Conservation (phyloP, 64 coral and sea anemone genomes). For the Trachythela sp. region DNA sequence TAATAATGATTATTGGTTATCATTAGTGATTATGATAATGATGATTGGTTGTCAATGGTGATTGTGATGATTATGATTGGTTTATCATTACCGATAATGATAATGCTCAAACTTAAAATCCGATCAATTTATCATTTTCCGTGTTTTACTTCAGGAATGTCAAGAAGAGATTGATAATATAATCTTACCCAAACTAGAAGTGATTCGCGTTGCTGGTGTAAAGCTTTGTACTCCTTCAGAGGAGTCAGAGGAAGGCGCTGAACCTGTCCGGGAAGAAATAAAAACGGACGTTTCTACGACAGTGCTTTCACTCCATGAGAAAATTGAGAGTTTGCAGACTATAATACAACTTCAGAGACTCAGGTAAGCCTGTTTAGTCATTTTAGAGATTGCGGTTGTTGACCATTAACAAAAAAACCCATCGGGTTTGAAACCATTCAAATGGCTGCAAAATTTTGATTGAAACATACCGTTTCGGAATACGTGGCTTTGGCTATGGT, state of each 20-base stretch:
- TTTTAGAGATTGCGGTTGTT: neutral
- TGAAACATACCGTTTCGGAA: too few species aligned
- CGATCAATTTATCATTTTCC: neutral
- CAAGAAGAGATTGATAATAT: neutral
- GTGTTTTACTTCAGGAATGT: neutral
- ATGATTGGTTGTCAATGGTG: too few species aligned
- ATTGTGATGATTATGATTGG: too few species aligned
- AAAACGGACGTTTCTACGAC: neutral
- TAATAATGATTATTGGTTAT: too few species aligned
- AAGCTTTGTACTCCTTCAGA: neutral
- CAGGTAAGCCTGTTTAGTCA: neutral
- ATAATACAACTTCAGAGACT: neutral
- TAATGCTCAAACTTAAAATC: too few species aligned
- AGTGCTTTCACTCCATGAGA: neutral
- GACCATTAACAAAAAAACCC: neutral
- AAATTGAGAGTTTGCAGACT: neutral
- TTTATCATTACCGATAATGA: too few species aligned
- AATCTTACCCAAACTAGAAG: neutral
- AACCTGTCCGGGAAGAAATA: neutral
- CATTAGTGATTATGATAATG: too few species aligned
- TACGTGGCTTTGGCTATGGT: too few species aligned
- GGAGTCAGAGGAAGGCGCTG: neutral
- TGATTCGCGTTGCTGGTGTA: neutral
- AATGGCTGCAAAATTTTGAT: too few species aligned
- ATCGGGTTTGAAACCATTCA: too few species aligned